phyloP scores from a whole-genome alignment of 1,140 invertebrate genomes.

The Hyles vespertilio region DNA sequence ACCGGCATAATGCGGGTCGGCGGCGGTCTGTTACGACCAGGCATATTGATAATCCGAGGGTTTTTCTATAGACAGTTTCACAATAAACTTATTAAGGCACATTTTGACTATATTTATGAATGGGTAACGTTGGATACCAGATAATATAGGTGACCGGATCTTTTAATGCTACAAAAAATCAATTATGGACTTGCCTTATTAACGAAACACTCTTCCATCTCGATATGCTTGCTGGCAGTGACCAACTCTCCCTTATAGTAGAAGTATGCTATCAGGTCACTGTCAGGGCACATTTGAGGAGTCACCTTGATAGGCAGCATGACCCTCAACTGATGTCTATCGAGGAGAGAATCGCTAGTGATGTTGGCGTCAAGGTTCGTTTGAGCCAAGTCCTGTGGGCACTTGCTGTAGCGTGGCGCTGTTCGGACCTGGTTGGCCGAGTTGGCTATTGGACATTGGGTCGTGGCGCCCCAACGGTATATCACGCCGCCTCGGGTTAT shows the following conservation, averaged over 20 bases:
- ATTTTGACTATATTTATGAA: too few relatives aligned
- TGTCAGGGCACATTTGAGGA: constrained; percentile 80
- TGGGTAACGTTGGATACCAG: too few relatives aligned
- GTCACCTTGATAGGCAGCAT: constrained; percentile 69
- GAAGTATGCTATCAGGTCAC: constrained; percentile 82
- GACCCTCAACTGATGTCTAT: constrained; percentile 41
- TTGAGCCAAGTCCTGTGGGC: constrained; percentile 9
- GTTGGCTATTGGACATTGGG: constrained; percentile 52
- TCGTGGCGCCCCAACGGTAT: constrained; percentile 62
- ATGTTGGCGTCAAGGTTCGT: neutral
- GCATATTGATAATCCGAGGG: too few relatives aligned
- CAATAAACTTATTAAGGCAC: too few relatives aligned
- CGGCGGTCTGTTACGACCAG: too few relatives aligned
- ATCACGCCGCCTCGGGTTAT: constrained; percentile 65
- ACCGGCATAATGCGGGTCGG: too few relatives aligned
- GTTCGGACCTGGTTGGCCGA: constrained; percentile 34
- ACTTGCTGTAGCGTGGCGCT: constrained; percentile 31
- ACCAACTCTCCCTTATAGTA: constrained; percentile 81
- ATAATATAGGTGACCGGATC: too few relatives aligned
- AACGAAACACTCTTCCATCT: constrained; percentile 65
- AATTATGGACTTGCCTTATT: constrained; percentile 59
- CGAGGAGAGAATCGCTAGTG: constrained; percentile 25
- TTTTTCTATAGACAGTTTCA: too few relatives aligned
- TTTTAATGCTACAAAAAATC: neutral
- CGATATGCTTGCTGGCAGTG: constrained; percentile 61